Percentiles rank a stretch among this genome's conserved stretches.
Conservation (phyloP, 2,113 vertebrate genomes). For the human (Homo sapiens) region DNA sequence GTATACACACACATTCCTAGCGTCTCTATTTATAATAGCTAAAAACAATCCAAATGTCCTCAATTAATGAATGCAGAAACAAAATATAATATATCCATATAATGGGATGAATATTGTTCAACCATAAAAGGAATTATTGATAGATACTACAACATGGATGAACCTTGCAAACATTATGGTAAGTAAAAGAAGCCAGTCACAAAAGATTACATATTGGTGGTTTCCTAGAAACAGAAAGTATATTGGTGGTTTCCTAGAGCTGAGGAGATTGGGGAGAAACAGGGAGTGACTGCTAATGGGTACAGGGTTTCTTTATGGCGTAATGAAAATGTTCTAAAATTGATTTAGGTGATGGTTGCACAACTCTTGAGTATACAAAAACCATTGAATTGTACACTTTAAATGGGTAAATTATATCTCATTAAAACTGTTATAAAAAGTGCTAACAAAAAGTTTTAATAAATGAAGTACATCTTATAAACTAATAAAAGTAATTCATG, state of each 20-base stretch:
- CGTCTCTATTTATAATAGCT: neutral
- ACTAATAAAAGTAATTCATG: neutral
- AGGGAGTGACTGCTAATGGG: neutral
- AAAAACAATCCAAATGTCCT: neutral
- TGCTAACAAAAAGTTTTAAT: neutral
- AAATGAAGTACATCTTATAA: slow-evolving; percentile 31
- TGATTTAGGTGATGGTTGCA: neutral
- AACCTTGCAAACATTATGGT: neutral
- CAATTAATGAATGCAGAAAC: neutral
- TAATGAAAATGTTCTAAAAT: slow-evolving; percentile 14
- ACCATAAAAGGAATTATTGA: neutral
- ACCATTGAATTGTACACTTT: neutral
- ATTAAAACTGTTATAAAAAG: neutral
- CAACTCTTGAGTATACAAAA: neutral
- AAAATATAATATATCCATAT: neutral
- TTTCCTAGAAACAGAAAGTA: neutral
- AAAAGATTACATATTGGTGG: neutral
- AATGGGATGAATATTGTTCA: neutral
- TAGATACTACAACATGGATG: neutral
- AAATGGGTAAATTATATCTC: neutral
- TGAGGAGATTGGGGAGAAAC: neutral
- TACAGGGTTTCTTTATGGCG: neutral
- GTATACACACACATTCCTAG: neutral
- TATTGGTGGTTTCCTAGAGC: neutral
- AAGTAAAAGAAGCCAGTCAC: neutral